Base-by-base conservation (phyloP, 2,797 vertebrate species). In the Rhinichthys osculus region DNA sequence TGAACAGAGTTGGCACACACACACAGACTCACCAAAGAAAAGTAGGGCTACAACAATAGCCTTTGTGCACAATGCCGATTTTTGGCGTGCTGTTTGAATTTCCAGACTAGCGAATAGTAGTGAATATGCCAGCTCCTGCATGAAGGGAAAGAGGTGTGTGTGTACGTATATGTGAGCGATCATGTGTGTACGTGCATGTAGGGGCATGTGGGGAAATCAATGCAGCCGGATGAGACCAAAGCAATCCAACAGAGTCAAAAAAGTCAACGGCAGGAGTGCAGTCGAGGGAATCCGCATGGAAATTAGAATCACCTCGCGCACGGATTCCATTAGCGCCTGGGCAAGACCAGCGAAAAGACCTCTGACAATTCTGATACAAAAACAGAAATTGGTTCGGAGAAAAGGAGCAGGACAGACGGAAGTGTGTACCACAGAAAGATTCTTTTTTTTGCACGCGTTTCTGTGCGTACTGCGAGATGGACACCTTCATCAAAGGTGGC, bases 261-360 rank as follows among this genome's bases (percentile, higher is more conserved):
- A 93, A 95, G 92, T 94, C 94, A 93, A 92, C 92, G 89, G 92
- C 90, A 64, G 91, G 93, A 93, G 94, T 92, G 93, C 94, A 94
- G 95, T 94, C 93, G 92, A 94, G 95, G 95, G 95, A 95, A 95
- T 95, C 94, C 92, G 91, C 92, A 93, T 94, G 94, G 94, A 95
- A 95, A 96, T 95, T 95, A 95, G 95, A 95, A 95, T 95, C 94
- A 94, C 94, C 94, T 94, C 92, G 93, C 92, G 88, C 94, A 93
- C 94, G 90, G 94, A 94, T 95, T 95, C 94, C 94, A 95, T 96
- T 95, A 95, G 93, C 92, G 92, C 93, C 91, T 92, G 73, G 90
- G 92, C 92, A 76, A 89, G 87, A 52, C 92, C 90, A 90, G 92
- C 91, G 93, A 94, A 94, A 94, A 92, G 93, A 95, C 94, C 94